Base-by-base conservation (phyloP, 2,888 invertebrate genomes). In the Geotrupes spiniger region DNA sequence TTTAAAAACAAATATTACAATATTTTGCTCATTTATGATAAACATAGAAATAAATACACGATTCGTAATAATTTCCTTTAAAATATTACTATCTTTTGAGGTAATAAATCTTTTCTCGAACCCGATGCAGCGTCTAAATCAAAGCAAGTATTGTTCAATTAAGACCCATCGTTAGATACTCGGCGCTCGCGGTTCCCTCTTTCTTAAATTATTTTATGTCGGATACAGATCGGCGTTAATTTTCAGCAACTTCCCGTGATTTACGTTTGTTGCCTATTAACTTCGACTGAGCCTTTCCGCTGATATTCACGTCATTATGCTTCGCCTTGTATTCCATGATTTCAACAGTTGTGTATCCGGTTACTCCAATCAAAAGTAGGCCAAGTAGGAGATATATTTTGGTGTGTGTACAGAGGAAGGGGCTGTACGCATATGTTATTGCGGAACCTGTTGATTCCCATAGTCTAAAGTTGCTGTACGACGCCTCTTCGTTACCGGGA, bases 381-480 rank as follows among this genome's bases (percentile, higher is more conserved):
- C 76, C 80, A 37, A 89, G 73, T 2, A 91, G 74, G 21, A 85
- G 74, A 63, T 82, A 81, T 4, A 92, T 69, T 63, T 92, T 92
- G 0, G 82, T 76, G 41, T 80, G 74, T 0, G 89, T 87, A 63
- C 89, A 89, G 3, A 92, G 72, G 63, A 84, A 85, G 2, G 89
- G 85, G 36, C 88, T 91, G 47, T 87, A 83, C 0, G 84, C 81
- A 62, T 92, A 94, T 1, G 91, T 86, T 45, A 92, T 79, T 9
- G 92, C 91, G 49, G 93, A 92, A 41, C 94, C 95, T 0, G 89
- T 81, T 0, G 92, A 86, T 71, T 94, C 93, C 93, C 93, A 95
- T 39, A 95, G 74, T 5, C 93, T 80, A 72, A 94, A 94, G 75
- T 93, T 94, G 56, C 93, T 91, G 72, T 91, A 95, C 0, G 92